These are phyloP conservation scores for Cosmia trapezina DNA, from an alignment of 2,888 invertebrate species.

Conservation along the genomic window DNA sequence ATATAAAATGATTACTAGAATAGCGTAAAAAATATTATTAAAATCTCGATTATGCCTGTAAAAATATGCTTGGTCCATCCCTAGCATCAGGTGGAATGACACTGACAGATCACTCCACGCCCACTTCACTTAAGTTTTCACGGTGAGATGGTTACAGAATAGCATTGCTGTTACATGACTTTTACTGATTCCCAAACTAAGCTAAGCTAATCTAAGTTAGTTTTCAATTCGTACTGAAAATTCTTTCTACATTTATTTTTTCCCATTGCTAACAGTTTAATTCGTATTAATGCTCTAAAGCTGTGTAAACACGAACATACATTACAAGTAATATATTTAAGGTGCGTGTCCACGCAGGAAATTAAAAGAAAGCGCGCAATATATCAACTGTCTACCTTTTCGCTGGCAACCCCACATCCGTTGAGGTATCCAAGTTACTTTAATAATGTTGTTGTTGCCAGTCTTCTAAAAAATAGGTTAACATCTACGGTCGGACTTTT, in stretches of 20 bases:
- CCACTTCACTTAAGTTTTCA: no score
- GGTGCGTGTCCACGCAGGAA: conserved; percentile 26
- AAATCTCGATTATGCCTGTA: no score
- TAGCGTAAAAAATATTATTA: no score
- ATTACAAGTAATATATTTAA: conserved; percentile 3
- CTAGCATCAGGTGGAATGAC: no score
- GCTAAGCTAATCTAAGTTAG: no score
- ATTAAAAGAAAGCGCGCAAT: conserved; percentile 43
- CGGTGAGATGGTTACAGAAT: no score
- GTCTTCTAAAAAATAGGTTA: not conserved
- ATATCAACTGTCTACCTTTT: conserved; percentile 31
- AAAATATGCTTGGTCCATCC: no score
- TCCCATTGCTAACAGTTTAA: not conserved
- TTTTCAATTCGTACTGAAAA: not conserved
- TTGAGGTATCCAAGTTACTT: not conserved
- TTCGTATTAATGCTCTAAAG: not conserved
- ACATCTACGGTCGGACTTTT: no score
- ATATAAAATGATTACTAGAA: no score
- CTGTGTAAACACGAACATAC: not conserved
- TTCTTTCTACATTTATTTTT: not conserved
- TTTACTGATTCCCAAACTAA: no score
- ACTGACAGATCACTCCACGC: no score
- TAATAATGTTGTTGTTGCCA: conserved; percentile 1
- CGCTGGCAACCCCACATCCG: not conserved
- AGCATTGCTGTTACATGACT: no score